These are phyloP conservation scores for Vulpes ferrilata DNA, from an alignment of 2,113 vertebrate species.

Conservation along the genomic window DNA sequence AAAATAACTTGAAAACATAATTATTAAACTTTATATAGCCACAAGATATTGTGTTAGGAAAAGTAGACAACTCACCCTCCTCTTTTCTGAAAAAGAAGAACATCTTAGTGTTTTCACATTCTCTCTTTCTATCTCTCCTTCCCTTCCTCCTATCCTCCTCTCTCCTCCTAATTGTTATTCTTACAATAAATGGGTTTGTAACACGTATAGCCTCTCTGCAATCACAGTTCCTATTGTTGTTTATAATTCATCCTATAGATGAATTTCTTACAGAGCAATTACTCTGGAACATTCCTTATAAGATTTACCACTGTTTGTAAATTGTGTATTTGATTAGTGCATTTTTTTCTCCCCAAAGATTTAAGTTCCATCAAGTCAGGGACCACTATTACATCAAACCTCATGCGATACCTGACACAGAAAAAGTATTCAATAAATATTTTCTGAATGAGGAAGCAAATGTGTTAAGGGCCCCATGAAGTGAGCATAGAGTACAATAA, in stretches of 20 bases:
- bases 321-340: background rate
- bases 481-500: background rate
- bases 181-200: background rate
- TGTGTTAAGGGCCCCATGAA: background rate
- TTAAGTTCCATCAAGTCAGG: background rate
- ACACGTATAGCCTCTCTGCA: background rate
- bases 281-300: background rate
- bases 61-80: background rate
- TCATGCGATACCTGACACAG: background rate
- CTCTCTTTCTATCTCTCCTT: background rate
- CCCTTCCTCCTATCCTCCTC: background rate
- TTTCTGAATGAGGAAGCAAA: background rate
- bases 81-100: background rate
- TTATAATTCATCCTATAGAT: background rate
- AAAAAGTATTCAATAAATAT: background rate
- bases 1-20: conserved; percentile 5
- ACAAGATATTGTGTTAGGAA: background rate
- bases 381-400: background rate
- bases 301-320: background rate
- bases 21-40: background rate
- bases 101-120: background rate
- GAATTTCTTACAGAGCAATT: background rate
- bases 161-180: background rate
- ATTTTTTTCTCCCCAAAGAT: background rate
- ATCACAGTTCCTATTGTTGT: background rate